These are phyloP conservation scores for Plumapathes pennacea DNA, from an alignment of 92 coral and sea anemone species.

Conservation along the genomic window DNA sequence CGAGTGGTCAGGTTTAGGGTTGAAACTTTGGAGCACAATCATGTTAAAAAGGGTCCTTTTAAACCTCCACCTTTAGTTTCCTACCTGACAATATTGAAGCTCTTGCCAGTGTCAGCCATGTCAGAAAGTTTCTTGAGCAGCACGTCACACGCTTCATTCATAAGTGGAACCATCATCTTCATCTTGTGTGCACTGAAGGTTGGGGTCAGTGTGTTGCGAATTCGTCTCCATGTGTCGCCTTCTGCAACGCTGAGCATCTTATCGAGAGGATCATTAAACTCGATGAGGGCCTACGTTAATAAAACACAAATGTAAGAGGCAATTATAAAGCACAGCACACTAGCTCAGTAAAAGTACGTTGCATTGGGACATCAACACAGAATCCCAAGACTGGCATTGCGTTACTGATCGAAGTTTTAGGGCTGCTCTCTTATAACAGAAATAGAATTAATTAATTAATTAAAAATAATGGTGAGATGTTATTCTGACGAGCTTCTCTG, in stretches of 20 bases:
- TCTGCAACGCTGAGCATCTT: constrained; percentile 35
- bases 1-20: neutral
- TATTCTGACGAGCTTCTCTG: too few relatives aligned
- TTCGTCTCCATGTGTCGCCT: constrained; percentile 68
- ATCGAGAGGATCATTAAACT: constrained; percentile 55
- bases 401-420: too few relatives aligned
- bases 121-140: constrained; percentile 39
- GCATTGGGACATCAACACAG: too few relatives aligned
- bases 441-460: too few relatives aligned
- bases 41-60: neutral
- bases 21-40: neutral
- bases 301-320: neutral
- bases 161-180: constrained; percentile 59
- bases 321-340: too few relatives aligned
- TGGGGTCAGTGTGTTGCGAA: constrained; percentile 64
- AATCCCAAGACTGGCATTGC: too few relatives aligned
- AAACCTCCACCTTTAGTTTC: too few relatives aligned
- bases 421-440: too few relatives aligned
- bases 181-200: constrained; percentile 71
- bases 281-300: constrained; percentile 13
- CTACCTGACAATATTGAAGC: constrained; percentile 45
- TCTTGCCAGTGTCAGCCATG: constrained; percentile 52
- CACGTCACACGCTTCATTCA: constrained; percentile 64
- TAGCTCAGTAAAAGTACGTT: too few relatives aligned
- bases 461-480: too few relatives aligned